phyloP scores from a whole-genome alignment of 2,797 vertebrate species.

The Enteromius fasciolatus region DNA sequence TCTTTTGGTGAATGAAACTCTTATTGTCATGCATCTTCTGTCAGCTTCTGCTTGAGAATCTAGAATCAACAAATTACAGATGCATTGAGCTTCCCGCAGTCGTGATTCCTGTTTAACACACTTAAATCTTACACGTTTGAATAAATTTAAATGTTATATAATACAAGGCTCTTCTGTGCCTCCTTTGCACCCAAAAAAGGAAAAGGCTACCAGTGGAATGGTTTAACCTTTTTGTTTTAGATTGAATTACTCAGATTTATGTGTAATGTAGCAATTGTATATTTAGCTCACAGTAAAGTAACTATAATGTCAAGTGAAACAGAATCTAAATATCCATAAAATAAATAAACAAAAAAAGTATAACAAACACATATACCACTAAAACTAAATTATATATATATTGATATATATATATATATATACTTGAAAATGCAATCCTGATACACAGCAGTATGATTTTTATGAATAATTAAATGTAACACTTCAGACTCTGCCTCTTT shows the following conservation, averaged over 20 bases:
- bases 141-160: not conserved
- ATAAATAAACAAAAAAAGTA: not conserved
- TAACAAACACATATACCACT: not conserved
- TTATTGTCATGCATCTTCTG: not conserved
- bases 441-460: not conserved
- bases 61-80: slow-evolving; percentile 4
- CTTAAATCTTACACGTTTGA: not conserved
- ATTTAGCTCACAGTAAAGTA: not conserved
- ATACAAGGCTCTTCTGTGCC: not conserved
- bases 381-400: not conserved
- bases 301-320: not conserved
- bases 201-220: not conserved
- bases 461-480: not conserved
- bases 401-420: no score
- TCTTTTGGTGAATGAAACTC: not conserved
- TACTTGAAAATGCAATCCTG: not conserved
- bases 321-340: not conserved
- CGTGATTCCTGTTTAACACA: not conserved
- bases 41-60: slow-evolving; percentile 7
- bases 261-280: not conserved
- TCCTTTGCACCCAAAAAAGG: not conserved
- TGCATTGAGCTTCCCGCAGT: not conserved
- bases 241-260: not conserved
- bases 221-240: not conserved
- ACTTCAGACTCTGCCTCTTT: not conserved